phyloP scores from a whole-genome alignment of 2,888 invertebrate species.

The Tenthredo distinguenda region DNA sequence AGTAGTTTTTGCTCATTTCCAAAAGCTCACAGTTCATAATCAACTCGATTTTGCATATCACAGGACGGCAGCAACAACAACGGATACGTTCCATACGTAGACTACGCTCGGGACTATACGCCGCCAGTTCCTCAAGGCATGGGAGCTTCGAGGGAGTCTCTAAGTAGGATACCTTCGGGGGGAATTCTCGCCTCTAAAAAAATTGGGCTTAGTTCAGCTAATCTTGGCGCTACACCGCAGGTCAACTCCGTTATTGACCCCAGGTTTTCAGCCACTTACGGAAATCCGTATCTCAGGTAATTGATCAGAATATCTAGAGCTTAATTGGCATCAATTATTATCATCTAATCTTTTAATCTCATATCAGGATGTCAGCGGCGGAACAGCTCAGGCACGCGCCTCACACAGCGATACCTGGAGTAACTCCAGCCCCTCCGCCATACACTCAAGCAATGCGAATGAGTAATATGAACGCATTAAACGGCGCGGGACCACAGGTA shows the following conservation, averaged over 20 bases:
- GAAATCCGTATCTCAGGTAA: conserved; percentile 91
- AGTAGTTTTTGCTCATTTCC: conserved; percentile 73
- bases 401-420: conserved; percentile 84
- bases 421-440: conserved; percentile 90
- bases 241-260: conserved; percentile 84
- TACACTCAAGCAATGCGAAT: conserved; percentile 81
- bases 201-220: conserved; percentile 75
- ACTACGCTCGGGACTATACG: conserved; percentile 93
- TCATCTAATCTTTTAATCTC: conserved; percentile 52
- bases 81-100: conserved; percentile 93
- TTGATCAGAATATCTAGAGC: conserved; percentile 77
- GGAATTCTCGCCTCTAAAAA: conserved; percentile 75
- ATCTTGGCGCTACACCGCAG: conserved; percentile 73
- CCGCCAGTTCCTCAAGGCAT: conserved; percentile 85
- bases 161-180: conserved; percentile 75
- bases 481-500: conserved; percentile 81
- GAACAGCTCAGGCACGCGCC: conserved; percentile 81
- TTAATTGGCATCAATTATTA: background rate
- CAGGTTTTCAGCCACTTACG: conserved; percentile 93
- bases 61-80: conserved; percentile 91
- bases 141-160: conserved; percentile 75
- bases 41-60: conserved; percentile 59
- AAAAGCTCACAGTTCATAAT: conserved; percentile 16
- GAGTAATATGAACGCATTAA: conserved; percentile 78
- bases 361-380: conserved; percentile 81